Evolutionary conservation across 2,888 invertebrate genomes (phyloP).

Genomic region (Biston stratarius): DNA sequence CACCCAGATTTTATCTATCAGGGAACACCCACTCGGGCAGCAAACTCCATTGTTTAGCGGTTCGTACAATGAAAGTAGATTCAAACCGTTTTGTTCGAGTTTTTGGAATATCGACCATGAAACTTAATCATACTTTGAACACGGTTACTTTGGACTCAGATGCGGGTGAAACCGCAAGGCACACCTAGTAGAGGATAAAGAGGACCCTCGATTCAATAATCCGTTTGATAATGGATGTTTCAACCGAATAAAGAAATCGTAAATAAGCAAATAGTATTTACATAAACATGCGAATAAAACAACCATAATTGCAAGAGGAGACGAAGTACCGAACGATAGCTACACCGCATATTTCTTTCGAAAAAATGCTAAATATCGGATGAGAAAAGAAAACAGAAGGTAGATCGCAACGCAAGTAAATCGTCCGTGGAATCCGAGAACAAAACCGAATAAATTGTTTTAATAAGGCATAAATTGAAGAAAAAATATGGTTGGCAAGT

Average conservation of each 20-base stretch:
- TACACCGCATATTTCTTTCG: slow-evolving; percentile 39
- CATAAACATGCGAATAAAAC: slow-evolving; percentile 43
- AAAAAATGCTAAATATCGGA: slow-evolving; percentile 74
- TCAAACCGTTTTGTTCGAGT: no score
- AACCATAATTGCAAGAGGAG: slow-evolving; percentile 46
- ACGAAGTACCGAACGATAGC: slow-evolving; percentile 34
- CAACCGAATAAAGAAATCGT: slow-evolving; percentile 11
- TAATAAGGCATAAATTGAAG: slow-evolving; percentile 80
- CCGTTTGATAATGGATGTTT: slow-evolving; percentile 1
- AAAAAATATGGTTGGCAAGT: slow-evolving; percentile 53
- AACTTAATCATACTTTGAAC: no score
- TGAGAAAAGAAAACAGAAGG: slow-evolving; percentile 71
- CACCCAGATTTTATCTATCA: no score
- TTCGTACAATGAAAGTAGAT: no score
- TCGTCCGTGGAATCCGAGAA: slow-evolving; percentile 75
- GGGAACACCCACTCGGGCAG: no score
- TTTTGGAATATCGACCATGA: no score
- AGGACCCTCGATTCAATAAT: not conserved
- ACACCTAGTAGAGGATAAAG: not conserved
- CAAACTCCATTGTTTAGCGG: no score
- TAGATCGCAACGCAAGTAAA: slow-evolving; percentile 70
- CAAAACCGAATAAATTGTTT: slow-evolving; percentile 80
- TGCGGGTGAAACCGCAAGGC: not conserved
- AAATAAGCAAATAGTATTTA: slow-evolving; percentile 43
- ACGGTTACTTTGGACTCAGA: no score